Conservation (phyloP, 92 coral and sea anemone genomes). For the Phymanthus crucifer region DNA sequence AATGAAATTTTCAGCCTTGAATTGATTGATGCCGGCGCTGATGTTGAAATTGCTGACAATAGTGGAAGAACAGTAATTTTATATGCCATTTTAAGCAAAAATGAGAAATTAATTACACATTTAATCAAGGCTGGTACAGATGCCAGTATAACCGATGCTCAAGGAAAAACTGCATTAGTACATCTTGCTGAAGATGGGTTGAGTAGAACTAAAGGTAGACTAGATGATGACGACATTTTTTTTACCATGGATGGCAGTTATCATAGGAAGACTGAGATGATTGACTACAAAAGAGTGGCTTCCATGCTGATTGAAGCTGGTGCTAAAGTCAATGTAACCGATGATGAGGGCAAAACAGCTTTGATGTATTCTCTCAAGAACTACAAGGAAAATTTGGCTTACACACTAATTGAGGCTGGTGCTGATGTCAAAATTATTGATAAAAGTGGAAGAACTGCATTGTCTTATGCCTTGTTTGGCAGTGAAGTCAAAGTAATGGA, state of each 20-base stretch:
- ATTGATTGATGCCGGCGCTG: neutral
- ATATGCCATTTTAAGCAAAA: neutral
- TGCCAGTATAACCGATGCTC: neutral
- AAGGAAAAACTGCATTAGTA: slow-evolving; percentile 1
- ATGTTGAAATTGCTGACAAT: neutral
- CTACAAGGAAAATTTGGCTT: neutral
- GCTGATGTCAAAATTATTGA: neutral
- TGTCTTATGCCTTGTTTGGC: neutral
- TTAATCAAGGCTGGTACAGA: neutral
- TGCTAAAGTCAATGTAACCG: neutral
- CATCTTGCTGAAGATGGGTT: neutral
- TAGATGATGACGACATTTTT: neutral
- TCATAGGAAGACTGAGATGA: neutral
- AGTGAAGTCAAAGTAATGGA: too few relatives aligned
- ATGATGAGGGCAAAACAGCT: neutral
- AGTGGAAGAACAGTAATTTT: neutral
- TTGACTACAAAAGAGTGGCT: neutral
- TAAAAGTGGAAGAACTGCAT: neutral
- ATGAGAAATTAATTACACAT: neutral
- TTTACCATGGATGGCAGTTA: neutral
- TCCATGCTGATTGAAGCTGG: neutral
- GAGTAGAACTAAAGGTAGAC: neutral
- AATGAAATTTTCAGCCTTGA: neutral
- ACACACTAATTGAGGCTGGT: neutral
- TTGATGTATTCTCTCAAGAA: neutral